Percentiles rank a stretch among this genome's conserved stretches.
phyloP scores from a whole-genome alignment of 2,888 invertebrate genomes.

The Coelogynopora nodosa region DNA sequence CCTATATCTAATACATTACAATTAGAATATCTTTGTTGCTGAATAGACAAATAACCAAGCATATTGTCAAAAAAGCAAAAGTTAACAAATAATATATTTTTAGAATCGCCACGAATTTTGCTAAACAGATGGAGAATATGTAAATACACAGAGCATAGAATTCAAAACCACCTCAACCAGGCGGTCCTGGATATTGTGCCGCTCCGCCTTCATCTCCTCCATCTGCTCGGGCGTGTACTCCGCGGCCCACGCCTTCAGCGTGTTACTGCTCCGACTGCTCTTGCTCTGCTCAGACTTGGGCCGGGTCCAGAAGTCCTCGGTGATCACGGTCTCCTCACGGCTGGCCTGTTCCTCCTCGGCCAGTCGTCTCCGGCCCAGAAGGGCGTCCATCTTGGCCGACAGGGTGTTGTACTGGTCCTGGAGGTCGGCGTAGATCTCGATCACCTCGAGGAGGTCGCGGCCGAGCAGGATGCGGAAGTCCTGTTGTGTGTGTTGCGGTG shows the following conservation, averaged over 20 bases:
- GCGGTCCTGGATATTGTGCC: background rate
- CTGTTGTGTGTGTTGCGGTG: too few species aligned
- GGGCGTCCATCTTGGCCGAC: constrained; percentile 38
- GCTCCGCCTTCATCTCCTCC: background rate
- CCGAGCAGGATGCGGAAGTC: constrained; percentile 55
- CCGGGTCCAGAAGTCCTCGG: constrained; percentile 45
- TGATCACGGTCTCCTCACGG: constrained; percentile 22
- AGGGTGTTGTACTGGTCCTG: constrained; percentile 16
- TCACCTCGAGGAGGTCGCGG: constrained; percentile 52
- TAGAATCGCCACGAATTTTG: too few species aligned
- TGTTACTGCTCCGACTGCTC: constrained; percentile 13
- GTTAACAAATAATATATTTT: too few species aligned
- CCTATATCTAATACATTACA: too few species aligned
- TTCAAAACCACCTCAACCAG: background rate
- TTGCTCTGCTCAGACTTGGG: background rate
- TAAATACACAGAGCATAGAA: too few species aligned
- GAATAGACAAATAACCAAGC: too few species aligned
- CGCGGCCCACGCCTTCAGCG: background rate
- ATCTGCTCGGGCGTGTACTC: constrained; percentile 29
- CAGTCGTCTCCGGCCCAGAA: constrained; percentile 28
- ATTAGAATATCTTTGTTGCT: too few species aligned
- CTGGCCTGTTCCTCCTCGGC: constrained; percentile 19
- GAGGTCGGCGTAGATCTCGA: constrained; percentile 54
- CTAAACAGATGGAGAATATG: too few species aligned
- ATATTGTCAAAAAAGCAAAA: too few species aligned